A percentile compares a stretch with the other conserved stretches of the same genome.
phyloP scores from a whole-genome alignment of 2,113 vertebrate genomes.

The Lynx canadensis region DNA sequence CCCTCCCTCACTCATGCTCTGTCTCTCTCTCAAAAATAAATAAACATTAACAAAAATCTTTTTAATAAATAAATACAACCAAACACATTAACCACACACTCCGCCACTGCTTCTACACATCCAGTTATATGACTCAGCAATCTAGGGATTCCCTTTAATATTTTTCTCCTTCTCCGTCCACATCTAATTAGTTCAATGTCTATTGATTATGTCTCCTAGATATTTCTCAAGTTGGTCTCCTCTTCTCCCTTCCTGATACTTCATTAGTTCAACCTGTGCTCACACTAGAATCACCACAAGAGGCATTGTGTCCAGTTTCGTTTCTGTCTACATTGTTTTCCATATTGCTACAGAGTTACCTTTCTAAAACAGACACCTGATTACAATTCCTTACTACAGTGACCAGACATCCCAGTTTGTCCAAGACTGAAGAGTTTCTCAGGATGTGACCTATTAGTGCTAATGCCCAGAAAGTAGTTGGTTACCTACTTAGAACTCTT shows the following conservation, averaged over 20 bases:
- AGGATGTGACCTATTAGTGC: background rate
- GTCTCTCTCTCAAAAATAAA: too few relatives aligned
- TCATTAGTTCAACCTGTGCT: background rate
- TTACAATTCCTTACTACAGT: background rate
- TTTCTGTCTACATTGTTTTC: background rate
- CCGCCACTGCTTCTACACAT: background rate
- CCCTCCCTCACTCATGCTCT: too few relatives aligned
- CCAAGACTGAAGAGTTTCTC: background rate
- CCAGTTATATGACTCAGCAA: background rate
- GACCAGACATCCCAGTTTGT: background rate
- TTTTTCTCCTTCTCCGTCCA: background rate
- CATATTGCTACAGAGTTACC: background rate
- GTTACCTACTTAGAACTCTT: background rate
- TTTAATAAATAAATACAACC: background rate
- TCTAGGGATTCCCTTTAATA: background rate
- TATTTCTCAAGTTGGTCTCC: slow-evolving; percentile 2
- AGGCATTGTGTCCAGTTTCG: rapidly evolving
- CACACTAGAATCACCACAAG: background rate
- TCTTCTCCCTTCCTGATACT: background rate
- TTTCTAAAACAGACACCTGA: background rate
- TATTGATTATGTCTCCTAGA: background rate
- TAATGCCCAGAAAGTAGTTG: background rate
- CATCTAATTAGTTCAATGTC: background rate
- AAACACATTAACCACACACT: background rate
- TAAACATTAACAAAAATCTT: too few relatives aligned